Conservation (phyloP, 2,113 vertebrate genomes). For the Ctenomys sociabilis region DNA sequence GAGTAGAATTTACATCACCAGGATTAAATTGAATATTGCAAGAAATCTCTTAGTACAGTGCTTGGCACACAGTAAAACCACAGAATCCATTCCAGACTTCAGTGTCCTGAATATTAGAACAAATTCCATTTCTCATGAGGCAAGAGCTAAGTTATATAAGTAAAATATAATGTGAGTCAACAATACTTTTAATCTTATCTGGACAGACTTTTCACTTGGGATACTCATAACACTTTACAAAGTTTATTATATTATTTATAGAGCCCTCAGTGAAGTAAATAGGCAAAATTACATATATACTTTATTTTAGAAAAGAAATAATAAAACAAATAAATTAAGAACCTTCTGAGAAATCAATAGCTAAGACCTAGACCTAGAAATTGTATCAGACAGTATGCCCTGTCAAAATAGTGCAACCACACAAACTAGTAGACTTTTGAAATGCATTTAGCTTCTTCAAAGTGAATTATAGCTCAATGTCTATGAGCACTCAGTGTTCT, state of each 20-base stretch:
- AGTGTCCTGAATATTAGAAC: not conserved
- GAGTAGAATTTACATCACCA: not conserved
- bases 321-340: constrained; percentile 9
- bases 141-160: not conserved
- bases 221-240: constrained; percentile 1
- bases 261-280: not conserved
- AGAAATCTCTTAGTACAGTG: not conserved
- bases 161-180: not conserved
- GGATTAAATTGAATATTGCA: not conserved
- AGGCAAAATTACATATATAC: not conserved
- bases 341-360: not conserved
- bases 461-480: not conserved
- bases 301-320: constrained; percentile 38
- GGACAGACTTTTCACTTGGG: constrained; percentile 10
- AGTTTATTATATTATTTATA: not conserved
- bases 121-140: not conserved
- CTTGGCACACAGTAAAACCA: not conserved
- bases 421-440: not conserved
- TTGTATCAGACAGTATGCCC: not conserved
- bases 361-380: not conserved
- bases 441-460: constrained; percentile 15
- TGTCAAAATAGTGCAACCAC: not conserved
- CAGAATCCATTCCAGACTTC: not conserved
- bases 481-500: not conserved
- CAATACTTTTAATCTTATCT: constrained; percentile 15